Base-by-base conservation (phyloP, 2,888 invertebrate species). In the Epistrophella euchroma region DNA sequence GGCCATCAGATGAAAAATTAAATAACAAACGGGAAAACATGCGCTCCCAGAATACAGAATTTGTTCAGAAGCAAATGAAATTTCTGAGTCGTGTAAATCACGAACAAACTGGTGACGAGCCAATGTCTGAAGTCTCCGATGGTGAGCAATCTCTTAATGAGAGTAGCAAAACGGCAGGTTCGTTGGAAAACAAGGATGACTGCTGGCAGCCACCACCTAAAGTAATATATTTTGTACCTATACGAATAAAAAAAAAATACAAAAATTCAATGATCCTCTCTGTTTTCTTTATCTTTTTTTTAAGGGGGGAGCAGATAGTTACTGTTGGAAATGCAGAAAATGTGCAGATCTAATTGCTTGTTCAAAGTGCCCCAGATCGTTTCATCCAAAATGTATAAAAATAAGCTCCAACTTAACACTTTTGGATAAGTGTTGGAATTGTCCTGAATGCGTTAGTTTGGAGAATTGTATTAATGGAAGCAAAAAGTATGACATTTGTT, bases 261-360 rank as follows among this genome's bases (percentile, higher is more conserved):
- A 11, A 0, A 25, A 45, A 28, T n/a, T 0, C n/a, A 45, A 47
- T 45, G 19, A 2, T n/a, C 17, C 4, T 64, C 5, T 22, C 0
- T 25, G 1, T 15, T 60, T 28, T 37, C 47, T 74, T 37, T 66
- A 60, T 60, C 6, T 43, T 81, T 78, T 9, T 47, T 89, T 91
- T 52, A 81, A 94, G 94, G 89, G 89, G 52, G 93, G 94, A 28
- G 93, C 94, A 90, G 97, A 98, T 92, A 93, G 94, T 17, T 98
- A 96, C 91, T 99, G 98, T 92, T 99, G 98, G 98, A 93, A 96
- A 86, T 98, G 98, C 90, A 97, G 98, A 90, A 95, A 95, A 90
- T 95, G 95, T 58, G 93, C 94, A 2, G 93, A 93, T 1, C 90
- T 93, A 17, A 92, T 95, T 89, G 93, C 94, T 9, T 98, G 98